A percentile compares a stretch with the other conserved stretches of the same genome.
Evolutionary conservation across 2,113 vertebrate genomes (phyloP).

Genomic region (Chunga burmeisteri): DNA sequence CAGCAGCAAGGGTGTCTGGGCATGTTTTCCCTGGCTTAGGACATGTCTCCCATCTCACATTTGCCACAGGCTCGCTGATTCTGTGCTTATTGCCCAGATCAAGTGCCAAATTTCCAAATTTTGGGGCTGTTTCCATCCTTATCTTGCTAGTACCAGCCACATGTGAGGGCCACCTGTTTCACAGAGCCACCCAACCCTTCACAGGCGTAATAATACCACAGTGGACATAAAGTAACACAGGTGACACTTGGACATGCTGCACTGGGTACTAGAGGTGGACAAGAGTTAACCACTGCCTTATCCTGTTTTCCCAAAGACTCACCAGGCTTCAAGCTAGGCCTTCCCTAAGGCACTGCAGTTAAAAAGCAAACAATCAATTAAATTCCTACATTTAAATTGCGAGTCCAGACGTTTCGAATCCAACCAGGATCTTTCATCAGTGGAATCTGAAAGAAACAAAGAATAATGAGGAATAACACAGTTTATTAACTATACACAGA

Average conservation of each 20-base stretch:
- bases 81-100: background rate
- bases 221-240: background rate
- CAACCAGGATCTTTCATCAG: slow-evolving; percentile 77
- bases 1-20: background rate
- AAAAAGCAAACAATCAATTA: background rate
- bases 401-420: slow-evolving; percentile 77
- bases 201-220: background rate
- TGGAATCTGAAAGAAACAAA: slow-evolving; percentile 72
- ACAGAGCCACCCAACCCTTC: background rate
- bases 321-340: background rate
- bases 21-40: background rate
- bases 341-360: background rate
- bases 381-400: slow-evolving; percentile 73
- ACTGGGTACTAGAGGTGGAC: background rate
- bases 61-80: background rate
- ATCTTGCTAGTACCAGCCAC: background rate
- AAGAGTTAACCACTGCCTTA: background rate
- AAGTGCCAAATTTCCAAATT: background rate
- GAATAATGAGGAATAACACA: background rate
- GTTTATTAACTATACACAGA: background rate
- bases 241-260: background rate
- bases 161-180: background rate
- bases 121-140: background rate
- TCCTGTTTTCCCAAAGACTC: background rate
- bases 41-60: background rate